Evolutionary conservation across 2,888 invertebrate genomes (phyloP), one percentile per base, ranked within the genome.

Genomic region (Xiphydria camelus): DNA sequence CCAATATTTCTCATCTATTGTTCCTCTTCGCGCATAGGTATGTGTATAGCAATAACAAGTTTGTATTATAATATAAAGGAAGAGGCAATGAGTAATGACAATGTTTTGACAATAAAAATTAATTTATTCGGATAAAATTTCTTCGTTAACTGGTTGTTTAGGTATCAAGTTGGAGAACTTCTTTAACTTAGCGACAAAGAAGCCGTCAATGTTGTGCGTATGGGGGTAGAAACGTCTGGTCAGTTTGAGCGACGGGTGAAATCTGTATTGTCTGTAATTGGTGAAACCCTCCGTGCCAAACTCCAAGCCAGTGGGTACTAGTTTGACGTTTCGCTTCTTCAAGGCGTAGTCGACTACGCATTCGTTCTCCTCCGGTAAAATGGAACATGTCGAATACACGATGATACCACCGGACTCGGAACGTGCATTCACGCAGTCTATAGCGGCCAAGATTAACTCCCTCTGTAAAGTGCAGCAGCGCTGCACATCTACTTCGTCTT

Each of bases 201-300:
- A 99, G 3, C 99, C 99, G 77, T 99, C 99, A 90, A 99, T 93
- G 73, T 99, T 99, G 73, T 99, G 95, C 2, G 90, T 88, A 73
- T 99, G 99, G 0, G 99, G 99, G 78, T 99, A 99, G 78, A 93
- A 96, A 39, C 99, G 82, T 70, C 87, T 84, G 0, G 94, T 90
- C 45, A 93, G 76, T 68, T 91, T 92, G 75, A 99, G 76, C 7
- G 90, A 88, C 0, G 93, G 94, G 76, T 97, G 94, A 78, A 93
- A 97, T 59, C 94, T 82, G 62, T 85, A 81, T 55, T 91, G 87
- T 39, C 89, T 83, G 66, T 88, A 97, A 77, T 89, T 94, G 0
- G 87, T 85, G 74, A 96, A 98, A 10, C 99, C 99, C 69, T 94
- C 92, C 12, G 88, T 87, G 12, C 99, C 99, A 80, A 99, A 96